Conservation (phyloP, 1,140 invertebrate species). For the Scaptomyza hsui region DNA sequence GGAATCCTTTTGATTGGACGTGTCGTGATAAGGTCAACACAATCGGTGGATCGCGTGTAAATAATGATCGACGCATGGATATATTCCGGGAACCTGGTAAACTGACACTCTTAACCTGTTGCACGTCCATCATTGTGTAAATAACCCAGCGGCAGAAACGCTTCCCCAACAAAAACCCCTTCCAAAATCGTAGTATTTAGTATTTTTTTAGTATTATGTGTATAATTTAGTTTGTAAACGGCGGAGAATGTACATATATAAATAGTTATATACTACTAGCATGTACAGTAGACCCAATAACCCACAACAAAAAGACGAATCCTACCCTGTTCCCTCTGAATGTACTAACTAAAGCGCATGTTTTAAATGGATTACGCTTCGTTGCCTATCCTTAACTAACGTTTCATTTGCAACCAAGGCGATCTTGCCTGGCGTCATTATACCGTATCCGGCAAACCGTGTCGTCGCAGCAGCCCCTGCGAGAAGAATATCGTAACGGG, state of each 20-base stretch:
- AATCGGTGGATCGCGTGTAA: constrained; percentile 79
- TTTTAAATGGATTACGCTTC: background rate
- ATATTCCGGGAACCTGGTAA: constrained; percentile 84
- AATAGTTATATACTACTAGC: constrained; percentile 36
- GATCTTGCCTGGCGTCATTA: constrained; percentile 88
- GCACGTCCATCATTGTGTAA: constrained; percentile 81
- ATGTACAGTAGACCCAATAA: constrained; percentile 58
- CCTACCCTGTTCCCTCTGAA: constrained; percentile 17
- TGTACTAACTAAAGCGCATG: constrained; percentile 54
- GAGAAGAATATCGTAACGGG: constrained; percentile 89
- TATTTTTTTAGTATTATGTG: constrained; percentile 42
- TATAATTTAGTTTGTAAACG: constrained; percentile 54
- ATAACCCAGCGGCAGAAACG: constrained; percentile 47
- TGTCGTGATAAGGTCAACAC: constrained; percentile 83
- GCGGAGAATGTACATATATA: constrained; percentile 50
- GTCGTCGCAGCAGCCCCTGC: constrained; percentile 88
- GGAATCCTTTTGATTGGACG: constrained; percentile 85
- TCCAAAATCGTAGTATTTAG: constrained; percentile 1
- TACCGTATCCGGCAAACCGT: constrained; percentile 91
- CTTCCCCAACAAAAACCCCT: background rate
- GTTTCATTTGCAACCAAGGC: constrained; percentile 67
- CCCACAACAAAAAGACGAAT: constrained; percentile 50
- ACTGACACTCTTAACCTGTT: constrained; percentile 81
- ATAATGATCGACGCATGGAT: constrained; percentile 83
- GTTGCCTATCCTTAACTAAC: constrained; percentile 31